These are phyloP conservation scores for Drosophila biarmipes DNA, from an alignment of 1,140 invertebrate genomes.

Conservation along the genomic window DNA sequence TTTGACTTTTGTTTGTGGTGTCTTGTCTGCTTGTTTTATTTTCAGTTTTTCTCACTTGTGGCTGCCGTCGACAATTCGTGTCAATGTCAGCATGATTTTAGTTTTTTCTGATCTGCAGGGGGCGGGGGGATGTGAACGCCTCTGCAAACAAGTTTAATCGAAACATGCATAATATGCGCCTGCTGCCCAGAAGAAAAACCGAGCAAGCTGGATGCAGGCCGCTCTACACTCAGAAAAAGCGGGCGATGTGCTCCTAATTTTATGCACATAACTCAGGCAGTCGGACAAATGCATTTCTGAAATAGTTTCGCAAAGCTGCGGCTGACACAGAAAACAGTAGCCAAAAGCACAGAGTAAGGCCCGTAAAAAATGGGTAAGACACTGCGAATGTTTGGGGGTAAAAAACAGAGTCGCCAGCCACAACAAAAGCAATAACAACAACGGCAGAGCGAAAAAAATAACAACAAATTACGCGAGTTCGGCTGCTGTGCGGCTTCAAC, in stretches of 20 bases:
- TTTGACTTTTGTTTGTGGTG: slow-evolving; percentile 41
- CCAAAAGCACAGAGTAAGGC: slow-evolving; percentile 42
- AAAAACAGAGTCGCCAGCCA: slow-evolving; percentile 9
- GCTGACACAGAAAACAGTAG: slow-evolving; percentile 37
- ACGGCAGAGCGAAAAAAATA: slow-evolving; percentile 1
- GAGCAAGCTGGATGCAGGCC: slow-evolving; percentile 20
- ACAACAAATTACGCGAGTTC: slow-evolving; percentile 18
- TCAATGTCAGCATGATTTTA: slow-evolving; percentile 78
- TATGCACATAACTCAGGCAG: slow-evolving; percentile 36
- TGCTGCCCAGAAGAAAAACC: slow-evolving; percentile 3
- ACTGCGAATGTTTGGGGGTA: slow-evolving; percentile 17
- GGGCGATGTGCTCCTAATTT: slow-evolving; percentile 2
- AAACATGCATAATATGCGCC: slow-evolving; percentile 50
- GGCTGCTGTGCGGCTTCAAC: slow-evolving; percentile 34
- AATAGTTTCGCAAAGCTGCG: slow-evolving; percentile 42
- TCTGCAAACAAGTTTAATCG: slow-evolving; percentile 57
- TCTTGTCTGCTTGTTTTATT: slow-evolving; percentile 21
- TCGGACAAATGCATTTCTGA: slow-evolving; percentile 44
- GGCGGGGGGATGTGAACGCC: slow-evolving; percentile 31
- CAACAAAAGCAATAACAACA: slow-evolving; percentile 6
- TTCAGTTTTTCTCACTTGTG: slow-evolving; percentile 18
- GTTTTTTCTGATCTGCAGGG: slow-evolving; percentile 35
- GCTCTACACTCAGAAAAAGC: not conserved
- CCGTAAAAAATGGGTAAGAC: slow-evolving; percentile 41
- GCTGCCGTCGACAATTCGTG: slow-evolving; percentile 73